phyloP scores from a whole-genome alignment of 2,113 vertebrate species.

The Gambusia affinis region DNA sequence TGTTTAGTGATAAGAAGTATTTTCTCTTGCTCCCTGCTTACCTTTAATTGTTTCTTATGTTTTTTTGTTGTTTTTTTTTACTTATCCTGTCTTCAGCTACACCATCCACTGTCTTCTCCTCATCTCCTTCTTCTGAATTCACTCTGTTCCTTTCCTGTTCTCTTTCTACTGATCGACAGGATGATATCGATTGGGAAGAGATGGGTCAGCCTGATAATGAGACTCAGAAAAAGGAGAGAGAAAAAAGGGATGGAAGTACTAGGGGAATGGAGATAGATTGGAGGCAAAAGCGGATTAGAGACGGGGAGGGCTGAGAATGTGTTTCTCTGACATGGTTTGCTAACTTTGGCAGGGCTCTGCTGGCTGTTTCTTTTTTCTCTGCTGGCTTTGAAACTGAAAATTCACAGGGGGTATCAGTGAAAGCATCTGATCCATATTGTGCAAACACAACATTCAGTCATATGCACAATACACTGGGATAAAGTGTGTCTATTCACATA shows the following conservation, averaged over 20 bases:
- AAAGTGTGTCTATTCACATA: slow-evolving; percentile 18
- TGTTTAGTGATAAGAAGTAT: neutral
- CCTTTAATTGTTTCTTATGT: neutral
- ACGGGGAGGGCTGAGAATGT: slow-evolving; percentile 30
- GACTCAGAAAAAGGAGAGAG: slow-evolving; percentile 36
- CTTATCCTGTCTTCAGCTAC: neutral
- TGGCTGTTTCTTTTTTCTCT: slow-evolving; percentile 28
- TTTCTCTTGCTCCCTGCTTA: neutral
- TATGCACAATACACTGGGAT: slow-evolving; percentile 16
- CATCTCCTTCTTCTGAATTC: slow-evolving; percentile 7
- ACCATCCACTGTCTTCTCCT: neutral
- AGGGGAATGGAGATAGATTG: slow-evolving; percentile 43
- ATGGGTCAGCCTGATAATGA: slow-evolving; percentile 67
- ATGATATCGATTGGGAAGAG: slow-evolving; percentile 70
- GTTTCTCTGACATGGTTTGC: slow-evolving; percentile 60
- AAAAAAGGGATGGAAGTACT: slow-evolving; percentile 22
- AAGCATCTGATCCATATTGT: slow-evolving; percentile 63
- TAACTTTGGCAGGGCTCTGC: slow-evolving; percentile 57
- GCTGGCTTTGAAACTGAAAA: slow-evolving; percentile 59
- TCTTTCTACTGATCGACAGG: slow-evolving; percentile 55
- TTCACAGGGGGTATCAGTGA: slow-evolving; percentile 58
- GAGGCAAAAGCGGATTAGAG: slow-evolving; percentile 65
- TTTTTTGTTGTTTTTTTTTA: neutral
- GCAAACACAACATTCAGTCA: slow-evolving; percentile 29
- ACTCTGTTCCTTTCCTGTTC: slow-evolving; percentile 9